Conservation (phyloP, 2,888 invertebrate species). For the Acronicta psi region DNA sequence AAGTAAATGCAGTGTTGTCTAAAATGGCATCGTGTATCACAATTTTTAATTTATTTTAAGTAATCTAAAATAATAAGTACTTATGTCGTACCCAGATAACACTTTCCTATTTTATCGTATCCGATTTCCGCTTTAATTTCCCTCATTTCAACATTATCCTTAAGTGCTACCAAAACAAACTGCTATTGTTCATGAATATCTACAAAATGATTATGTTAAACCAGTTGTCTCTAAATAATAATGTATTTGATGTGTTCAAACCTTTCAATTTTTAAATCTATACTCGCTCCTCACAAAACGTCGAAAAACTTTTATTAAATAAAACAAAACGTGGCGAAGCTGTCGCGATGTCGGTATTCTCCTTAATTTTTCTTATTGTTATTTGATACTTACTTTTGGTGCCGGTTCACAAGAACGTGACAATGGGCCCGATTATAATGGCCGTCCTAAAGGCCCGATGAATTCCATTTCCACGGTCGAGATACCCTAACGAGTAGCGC, state of each 20-base stretch:
- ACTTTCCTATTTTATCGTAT: background rate
- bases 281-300: slow-evolving; percentile 24
- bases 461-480: slow-evolving; percentile 41
- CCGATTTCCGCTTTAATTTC: slow-evolving; percentile 2
- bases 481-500: slow-evolving; percentile 45
- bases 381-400: slow-evolving; percentile 55
- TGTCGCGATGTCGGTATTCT: slow-evolving; percentile 41
- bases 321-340: slow-evolving; percentile 34
- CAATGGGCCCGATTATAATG: slow-evolving; percentile 57
- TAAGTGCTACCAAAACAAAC: background rate
- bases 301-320: slow-evolving; percentile 31
- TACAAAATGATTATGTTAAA: too few species aligned
- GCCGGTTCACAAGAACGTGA: slow-evolving; percentile 55
- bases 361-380: slow-evolving; percentile 57
- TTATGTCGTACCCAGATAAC: too few species aligned
- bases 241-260: too few species aligned
- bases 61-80: too few species aligned
- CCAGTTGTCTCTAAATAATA: too few species aligned
- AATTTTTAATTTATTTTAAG: too few species aligned
- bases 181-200: too few species aligned
- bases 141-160: background rate
- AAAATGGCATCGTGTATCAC: too few species aligned
- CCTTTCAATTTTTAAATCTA: background rate
- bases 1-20: too few species aligned
- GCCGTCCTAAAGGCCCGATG: slow-evolving; percentile 45